These are phyloP conservation scores for Myiotriccus ornatus DNA, from an alignment of 2,797 vertebrate species.

Conservation along the genomic window DNA sequence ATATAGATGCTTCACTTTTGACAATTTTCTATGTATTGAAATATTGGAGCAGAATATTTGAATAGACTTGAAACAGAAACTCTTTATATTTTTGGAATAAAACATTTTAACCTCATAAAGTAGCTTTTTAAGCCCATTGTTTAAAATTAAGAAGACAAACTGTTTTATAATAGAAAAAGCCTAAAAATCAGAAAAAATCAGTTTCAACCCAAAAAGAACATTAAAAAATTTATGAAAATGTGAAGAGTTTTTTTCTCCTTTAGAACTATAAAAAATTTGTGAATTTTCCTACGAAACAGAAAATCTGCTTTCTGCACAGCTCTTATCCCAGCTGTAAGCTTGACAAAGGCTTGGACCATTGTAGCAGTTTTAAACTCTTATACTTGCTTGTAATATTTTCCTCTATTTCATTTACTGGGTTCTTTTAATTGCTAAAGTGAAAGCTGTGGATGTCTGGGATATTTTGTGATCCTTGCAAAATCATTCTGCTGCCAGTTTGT, in stretches of 20 bases:
- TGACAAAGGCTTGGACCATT: not conserved
- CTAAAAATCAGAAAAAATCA: not conserved
- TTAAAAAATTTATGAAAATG: not conserved
- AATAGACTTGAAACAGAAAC: not conserved
- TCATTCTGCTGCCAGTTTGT: not conserved
- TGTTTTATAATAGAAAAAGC: not conserved
- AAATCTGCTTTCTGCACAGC: not conserved
- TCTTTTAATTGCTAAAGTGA: not conserved
- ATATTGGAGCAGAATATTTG: not conserved
- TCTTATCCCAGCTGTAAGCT: not conserved
- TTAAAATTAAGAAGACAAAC: conserved; percentile 5
- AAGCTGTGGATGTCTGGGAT: not conserved
- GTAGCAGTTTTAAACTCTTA: not conserved
- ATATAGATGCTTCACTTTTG: not conserved
- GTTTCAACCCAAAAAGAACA: not conserved
- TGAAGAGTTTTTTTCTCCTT: not conserved
- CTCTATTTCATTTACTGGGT: not conserved
- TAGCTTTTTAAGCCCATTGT: not conserved
- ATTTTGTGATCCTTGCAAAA: not conserved
- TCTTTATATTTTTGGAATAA: not conserved
- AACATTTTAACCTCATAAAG: not conserved
- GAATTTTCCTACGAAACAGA: not conserved
- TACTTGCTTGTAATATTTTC: not conserved
- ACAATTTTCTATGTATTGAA: not conserved
- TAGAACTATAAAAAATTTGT: not conserved